phyloP scores from a whole-genome alignment of 2,113 vertebrate genomes.

The Callocephalon fimbriatum region DNA sequence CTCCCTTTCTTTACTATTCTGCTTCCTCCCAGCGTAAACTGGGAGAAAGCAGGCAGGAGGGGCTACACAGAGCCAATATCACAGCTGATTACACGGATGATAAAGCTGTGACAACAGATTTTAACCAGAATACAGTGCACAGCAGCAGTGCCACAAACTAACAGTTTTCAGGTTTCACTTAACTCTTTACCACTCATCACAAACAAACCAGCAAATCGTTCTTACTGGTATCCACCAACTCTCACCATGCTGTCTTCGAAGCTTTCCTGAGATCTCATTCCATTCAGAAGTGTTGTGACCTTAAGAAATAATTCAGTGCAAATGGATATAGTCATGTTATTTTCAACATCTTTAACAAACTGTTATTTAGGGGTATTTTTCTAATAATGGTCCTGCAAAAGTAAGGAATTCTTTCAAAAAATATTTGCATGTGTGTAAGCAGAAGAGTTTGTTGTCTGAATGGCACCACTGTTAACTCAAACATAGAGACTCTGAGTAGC shows the following conservation, averaged over 20 bases:
- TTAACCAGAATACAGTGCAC: not conserved
- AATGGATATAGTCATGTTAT: not conserved
- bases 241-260: not conserved
- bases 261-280: not conserved
- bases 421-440: not conserved
- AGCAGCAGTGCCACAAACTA: not conserved
- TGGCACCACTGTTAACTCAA: constrained; percentile 4
- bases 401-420: not conserved
- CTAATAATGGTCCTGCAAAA: not conserved
- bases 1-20: constrained; percentile 20
- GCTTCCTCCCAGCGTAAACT: constrained; percentile 44
- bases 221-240: not conserved
- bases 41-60: not conserved
- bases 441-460: not conserved
- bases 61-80: constrained; percentile 39
- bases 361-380: not conserved
- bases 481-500: not conserved
- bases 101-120: constrained; percentile 46
- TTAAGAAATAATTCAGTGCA: not conserved
- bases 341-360: not conserved
- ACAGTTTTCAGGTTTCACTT: not conserved
- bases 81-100: constrained; percentile 52
- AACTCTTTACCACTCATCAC: not conserved
- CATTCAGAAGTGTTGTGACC: not conserved
- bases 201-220: not conserved